Evolutionary conservation across 2,888 invertebrate genomes (phyloP), one percentile per base, ranked within the genome.

Genomic region (Philaethria dido): DNA sequence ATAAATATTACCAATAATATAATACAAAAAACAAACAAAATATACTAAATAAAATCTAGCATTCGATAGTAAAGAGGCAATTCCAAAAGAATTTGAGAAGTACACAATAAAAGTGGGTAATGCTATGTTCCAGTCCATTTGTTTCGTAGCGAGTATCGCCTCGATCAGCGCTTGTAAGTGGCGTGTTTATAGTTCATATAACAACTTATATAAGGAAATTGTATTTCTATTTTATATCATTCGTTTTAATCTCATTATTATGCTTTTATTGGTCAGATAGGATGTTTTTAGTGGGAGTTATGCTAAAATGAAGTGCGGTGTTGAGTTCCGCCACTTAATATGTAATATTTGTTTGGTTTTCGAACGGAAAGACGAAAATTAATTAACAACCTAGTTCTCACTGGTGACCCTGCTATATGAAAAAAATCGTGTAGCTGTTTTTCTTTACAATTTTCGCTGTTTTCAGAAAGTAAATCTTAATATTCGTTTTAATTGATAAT

Each of bases 41-140:
- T 47, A 14, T 18, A 61, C 6, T 47, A 61, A 47, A 60, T 29
- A 60, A 60, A 52, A 62, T 62, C 25, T 42, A 25, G 16, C 42
- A 25, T 61, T 36, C 18, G n/a, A 29, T 29, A 36, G 47, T 8
- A 20, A 61, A 61, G 33, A 47, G 33, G 29, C 36, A 62, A 62
- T 48, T 22, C 36, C 22, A 48, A 48, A 54, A 63, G 54, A 44
- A 63, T 29, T 54, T 48, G 22, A 57, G 45, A 42, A 39, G 13
- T 22, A 48, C 39, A 47, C 36, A 42, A 50, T 48, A 59, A 59
- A 63, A 63, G 63, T 22, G n/a, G 47, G 48, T 39, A 59, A 64
- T 64, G 48, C 48, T 42, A 50, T 50, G 59, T 59, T 68, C 64
- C 55, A 68, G 60, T 64, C 61, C 64, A 68, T 68, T 68, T 59